Percentiles rank a stretch among this genome's conserved stretches.
Conservation (phyloP, 2,888 invertebrate genomes). For the Nomada flava region DNA sequence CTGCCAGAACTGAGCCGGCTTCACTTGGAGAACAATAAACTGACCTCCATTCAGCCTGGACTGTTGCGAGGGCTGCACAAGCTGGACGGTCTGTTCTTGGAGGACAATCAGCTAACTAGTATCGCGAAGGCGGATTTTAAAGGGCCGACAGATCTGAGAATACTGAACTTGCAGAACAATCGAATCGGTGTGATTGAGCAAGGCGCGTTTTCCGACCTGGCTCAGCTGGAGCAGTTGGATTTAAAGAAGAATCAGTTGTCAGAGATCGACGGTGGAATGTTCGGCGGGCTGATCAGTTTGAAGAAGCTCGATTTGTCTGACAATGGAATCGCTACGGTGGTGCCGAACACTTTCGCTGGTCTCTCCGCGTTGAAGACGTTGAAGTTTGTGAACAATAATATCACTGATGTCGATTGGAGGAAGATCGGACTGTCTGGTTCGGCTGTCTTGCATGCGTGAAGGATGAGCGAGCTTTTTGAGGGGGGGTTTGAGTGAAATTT, state of each 20-base stretch:
- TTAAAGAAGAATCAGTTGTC: conserved; percentile 80
- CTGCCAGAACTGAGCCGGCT: conserved; percentile 78
- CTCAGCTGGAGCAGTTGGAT: conserved; percentile 79
- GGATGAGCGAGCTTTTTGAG: neutral
- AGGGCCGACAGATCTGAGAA: conserved; percentile 79
- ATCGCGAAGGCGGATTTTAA: conserved; percentile 82
- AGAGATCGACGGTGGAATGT: conserved; percentile 66
- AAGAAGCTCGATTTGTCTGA: conserved; percentile 40
- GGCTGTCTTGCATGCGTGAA: conserved; percentile 19
- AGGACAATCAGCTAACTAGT: conserved; percentile 81
- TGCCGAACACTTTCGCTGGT: conserved; percentile 22
- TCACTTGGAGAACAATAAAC: conserved; percentile 82
- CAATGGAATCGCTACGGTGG: conserved; percentile 46
- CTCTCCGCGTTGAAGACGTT: conserved; percentile 19
- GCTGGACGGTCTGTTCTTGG: conserved; percentile 80
- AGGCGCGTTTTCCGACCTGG: conserved; percentile 82
- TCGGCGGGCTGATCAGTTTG: conserved; percentile 51
- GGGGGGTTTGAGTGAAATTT: neutral
- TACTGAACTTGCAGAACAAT: conserved; percentile 82
- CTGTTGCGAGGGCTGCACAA: conserved; percentile 75
- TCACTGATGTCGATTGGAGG: conserved; percentile 26
- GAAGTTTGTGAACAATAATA: conserved; percentile 38
- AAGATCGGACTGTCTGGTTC: conserved; percentile 19
- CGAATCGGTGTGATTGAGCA: conserved; percentile 80
- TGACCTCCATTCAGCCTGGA: conserved; percentile 79